phyloP scores from a whole-genome alignment of 2,888 invertebrate species.

The Carpatolechia fugitivella region DNA sequence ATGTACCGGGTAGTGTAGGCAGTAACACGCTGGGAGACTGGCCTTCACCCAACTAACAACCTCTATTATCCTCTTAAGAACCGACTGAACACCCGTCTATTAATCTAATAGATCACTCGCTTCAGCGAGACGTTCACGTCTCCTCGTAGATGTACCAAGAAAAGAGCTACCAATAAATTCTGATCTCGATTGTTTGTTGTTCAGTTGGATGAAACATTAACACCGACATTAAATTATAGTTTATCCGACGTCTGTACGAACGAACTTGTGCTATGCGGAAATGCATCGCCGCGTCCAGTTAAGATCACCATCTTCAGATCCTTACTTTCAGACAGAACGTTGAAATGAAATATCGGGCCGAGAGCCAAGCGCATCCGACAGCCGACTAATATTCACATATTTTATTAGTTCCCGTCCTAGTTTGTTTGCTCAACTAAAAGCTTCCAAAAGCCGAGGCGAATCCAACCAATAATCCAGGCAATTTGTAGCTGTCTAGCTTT shows the following conservation, averaged over 20 bases:
- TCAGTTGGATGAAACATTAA: constrained; percentile 28
- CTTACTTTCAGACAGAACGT: constrained; percentile 25
- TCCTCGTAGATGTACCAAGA: neutral
- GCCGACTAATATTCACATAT: constrained; percentile 48
- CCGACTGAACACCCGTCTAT: constrained; percentile 28
- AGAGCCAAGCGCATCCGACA: constrained; percentile 45
- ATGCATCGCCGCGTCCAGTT: constrained; percentile 30
- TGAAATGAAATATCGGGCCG: constrained; percentile 55
- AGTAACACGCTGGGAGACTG: constrained; percentile 31
- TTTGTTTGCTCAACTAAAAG: constrained; percentile 39
- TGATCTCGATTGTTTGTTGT: neutral
- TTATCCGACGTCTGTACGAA: constrained; percentile 29
- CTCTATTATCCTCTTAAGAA: constrained; percentile 47
- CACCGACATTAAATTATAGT: constrained; percentile 40
- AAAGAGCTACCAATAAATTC: constrained; percentile 5
- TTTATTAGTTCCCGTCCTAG: constrained; percentile 47
- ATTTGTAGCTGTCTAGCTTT: constrained; percentile 28
- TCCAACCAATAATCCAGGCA: constrained; percentile 30
- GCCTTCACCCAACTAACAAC: constrained; percentile 46
- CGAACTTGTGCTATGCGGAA: constrained; percentile 43
- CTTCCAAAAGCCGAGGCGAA: constrained; percentile 21
- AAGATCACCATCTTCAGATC: neutral
- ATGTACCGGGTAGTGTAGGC: neutral
- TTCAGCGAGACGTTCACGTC: too few species aligned
- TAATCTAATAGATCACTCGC: constrained; percentile 21